Evolutionary conservation across 2,797 vertebrate species (phyloP).

Genomic region (Liparis tanakae): DNA sequence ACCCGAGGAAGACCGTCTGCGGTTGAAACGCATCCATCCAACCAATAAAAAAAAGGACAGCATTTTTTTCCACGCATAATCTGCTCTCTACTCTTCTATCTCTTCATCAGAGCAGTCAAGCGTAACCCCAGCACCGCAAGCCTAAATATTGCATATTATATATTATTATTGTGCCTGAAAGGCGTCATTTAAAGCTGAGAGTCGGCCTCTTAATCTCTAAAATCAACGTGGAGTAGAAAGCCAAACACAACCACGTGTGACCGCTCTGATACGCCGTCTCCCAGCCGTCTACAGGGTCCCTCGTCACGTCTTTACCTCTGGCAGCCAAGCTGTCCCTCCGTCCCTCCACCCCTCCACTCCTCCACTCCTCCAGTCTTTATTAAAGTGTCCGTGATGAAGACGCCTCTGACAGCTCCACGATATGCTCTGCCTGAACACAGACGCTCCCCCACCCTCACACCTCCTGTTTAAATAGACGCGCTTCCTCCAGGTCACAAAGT

Average conservation of each 20-base stretch:
- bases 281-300: background rate
- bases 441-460: slow-evolving; percentile 22
- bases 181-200: background rate
- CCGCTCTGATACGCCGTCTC: slow-evolving; percentile 10
- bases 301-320: slow-evolving; percentile 26
- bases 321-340: slow-evolving; percentile 1
- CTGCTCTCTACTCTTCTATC: too few species aligned
- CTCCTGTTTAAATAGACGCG: slow-evolving; percentile 39
- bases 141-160: too few species aligned
- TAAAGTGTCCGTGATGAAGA: slow-evolving; percentile 53
- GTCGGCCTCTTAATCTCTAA: background rate
- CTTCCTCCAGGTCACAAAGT: slow-evolving; percentile 1
- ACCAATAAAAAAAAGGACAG: background rate
- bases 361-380: slow-evolving; percentile 39
- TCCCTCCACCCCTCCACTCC: slow-evolving; percentile 21
- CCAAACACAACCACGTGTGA: background rate
- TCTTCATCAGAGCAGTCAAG: background rate
- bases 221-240: background rate
- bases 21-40: background rate
- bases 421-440: slow-evolving; percentile 42
- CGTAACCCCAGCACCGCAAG: too few species aligned
- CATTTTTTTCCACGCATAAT: background rate
- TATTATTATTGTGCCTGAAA: too few species aligned
- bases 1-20: too few species aligned
- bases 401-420: slow-evolving; percentile 60